Percentiles rank a stretch among this genome's conserved stretches.
Evolutionary conservation across 2,797 vertebrate genomes (phyloP).

Genomic region (Oreortyx pictus): DNA sequence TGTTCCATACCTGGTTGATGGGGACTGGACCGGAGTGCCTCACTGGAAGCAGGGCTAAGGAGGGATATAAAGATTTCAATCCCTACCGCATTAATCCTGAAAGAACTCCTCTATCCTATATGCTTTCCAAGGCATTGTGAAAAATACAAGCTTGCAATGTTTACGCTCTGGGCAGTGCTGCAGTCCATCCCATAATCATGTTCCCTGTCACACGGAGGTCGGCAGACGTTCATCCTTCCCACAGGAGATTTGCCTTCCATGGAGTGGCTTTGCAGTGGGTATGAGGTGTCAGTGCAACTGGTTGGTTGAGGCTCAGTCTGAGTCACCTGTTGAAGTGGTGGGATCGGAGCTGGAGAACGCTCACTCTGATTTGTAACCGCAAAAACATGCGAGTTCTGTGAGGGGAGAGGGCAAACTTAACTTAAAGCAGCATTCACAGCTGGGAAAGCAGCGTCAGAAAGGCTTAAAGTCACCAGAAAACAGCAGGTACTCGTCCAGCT

Average conservation of each 20-base stretch:
- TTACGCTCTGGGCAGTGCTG: not conserved
- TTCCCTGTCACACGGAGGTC: accelerated
- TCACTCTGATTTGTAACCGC: not conserved
- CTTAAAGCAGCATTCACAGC: not conserved
- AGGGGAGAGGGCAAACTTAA: not conserved
- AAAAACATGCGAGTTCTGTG: not conserved
- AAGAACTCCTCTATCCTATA: accelerated
- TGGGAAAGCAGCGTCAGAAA: not conserved
- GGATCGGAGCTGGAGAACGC: not conserved
- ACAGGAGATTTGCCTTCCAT: not conserved
- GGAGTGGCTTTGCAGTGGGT: accelerated
- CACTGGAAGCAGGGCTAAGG: accelerated
- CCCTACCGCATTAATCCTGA: not conserved
- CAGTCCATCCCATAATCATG: not conserved
- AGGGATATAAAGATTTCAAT: not conserved
- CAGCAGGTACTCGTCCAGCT: not conserved
- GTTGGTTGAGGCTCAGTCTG: accelerated
- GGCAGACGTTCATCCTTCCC: not conserved
- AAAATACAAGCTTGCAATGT: not conserved
- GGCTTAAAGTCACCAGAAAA: not conserved
- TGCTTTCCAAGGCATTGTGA: not conserved
- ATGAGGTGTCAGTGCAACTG: accelerated
- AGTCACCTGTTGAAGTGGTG: not conserved
- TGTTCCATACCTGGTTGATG: conserved; percentile 1
- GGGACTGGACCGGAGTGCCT: not conserved